A percentile compares a stretch with the other conserved stretches of the same genome.
Evolutionary conservation across 2,797 vertebrate species (phyloP).

Genomic region (Xiphophorus birchmanni): DNA sequence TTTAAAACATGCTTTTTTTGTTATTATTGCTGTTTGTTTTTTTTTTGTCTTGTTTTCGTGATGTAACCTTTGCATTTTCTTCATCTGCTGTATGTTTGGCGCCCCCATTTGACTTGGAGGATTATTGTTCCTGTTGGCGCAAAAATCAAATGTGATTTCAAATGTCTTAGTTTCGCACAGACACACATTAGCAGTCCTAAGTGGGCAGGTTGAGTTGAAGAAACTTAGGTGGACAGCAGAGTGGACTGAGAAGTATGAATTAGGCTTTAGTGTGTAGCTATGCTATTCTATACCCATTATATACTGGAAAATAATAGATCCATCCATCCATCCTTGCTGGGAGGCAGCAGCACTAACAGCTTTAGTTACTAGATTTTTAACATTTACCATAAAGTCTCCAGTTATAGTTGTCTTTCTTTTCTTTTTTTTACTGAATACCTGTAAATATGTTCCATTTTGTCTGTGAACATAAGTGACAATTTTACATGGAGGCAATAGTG

Average conservation of each 20-base stretch:
- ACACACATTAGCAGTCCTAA: background rate
- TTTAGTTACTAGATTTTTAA: background rate
- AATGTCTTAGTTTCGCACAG: background rate
- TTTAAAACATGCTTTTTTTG: no score
- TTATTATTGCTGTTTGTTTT: no score
- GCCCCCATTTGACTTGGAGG: no score
- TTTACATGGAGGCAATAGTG: background rate
- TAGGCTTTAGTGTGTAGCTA: background rate
- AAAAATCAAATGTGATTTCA: no score
- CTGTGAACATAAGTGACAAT: background rate
- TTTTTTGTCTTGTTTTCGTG: no score
- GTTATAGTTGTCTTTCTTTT: background rate
- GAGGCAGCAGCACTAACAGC: background rate
- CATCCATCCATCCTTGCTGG: background rate
- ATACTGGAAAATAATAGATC: background rate
- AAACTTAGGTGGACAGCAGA: background rate
- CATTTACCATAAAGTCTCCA: background rate
- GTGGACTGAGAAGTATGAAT: background rate
- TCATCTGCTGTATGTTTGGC: no score
- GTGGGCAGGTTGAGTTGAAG: background rate
- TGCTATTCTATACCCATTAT: background rate
- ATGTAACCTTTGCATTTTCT: no score
- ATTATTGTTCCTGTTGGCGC: no score
- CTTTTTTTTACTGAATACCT: background rate
- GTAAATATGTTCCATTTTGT: background rate